Conservation (phyloP, 2,888 invertebrate species). For the Pycnomerus fuliginosus region DNA sequence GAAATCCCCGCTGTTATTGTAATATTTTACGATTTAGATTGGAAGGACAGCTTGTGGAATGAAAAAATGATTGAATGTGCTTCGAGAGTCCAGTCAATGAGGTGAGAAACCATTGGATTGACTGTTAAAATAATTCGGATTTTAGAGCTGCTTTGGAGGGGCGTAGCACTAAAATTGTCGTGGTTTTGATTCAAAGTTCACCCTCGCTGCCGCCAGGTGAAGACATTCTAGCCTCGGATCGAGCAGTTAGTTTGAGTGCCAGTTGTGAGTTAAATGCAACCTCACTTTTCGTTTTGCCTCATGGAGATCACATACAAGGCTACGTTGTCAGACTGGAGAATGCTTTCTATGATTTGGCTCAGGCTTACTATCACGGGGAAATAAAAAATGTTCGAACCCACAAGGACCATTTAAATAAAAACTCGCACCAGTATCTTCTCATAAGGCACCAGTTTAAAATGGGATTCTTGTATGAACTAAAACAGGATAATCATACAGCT, state of each 20-base stretch:
- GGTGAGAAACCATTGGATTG: slow-evolving; percentile 43
- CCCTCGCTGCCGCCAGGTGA: slow-evolving; percentile 75
- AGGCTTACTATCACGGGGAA: slow-evolving; percentile 89
- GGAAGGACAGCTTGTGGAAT: slow-evolving; percentile 93
- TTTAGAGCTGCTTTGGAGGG: slow-evolving; percentile 70
- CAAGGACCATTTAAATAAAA: slow-evolving; percentile 86
- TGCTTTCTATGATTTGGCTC: slow-evolving; percentile 91
- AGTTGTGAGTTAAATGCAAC: slow-evolving; percentile 92
- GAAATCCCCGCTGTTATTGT: slow-evolving; percentile 91
- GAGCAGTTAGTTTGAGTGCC: slow-evolving; percentile 85
- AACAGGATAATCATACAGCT: slow-evolving; percentile 84
- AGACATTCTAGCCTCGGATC: slow-evolving; percentile 83
- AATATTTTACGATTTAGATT: slow-evolving; percentile 95
- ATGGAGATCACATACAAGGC: slow-evolving; percentile 81
- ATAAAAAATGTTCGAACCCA: slow-evolving; percentile 84
- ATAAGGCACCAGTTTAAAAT: slow-evolving; percentile 97
- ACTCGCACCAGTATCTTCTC: slow-evolving; percentile 86
- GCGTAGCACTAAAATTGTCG: slow-evolving; percentile 73
- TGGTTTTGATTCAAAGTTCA: slow-evolving; percentile 88
- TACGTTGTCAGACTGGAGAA: slow-evolving; percentile 81
- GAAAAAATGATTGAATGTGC: slow-evolving; percentile 95
- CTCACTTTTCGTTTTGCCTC: slow-evolving; percentile 83
- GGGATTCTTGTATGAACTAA: slow-evolving; percentile 91
- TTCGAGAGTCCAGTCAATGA: slow-evolving; percentile 79
- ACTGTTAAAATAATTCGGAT: slow-evolving; percentile 4